phyloP scores from a whole-genome alignment of 1,140 invertebrate species.

The Hylaeus anthracinus region DNA sequence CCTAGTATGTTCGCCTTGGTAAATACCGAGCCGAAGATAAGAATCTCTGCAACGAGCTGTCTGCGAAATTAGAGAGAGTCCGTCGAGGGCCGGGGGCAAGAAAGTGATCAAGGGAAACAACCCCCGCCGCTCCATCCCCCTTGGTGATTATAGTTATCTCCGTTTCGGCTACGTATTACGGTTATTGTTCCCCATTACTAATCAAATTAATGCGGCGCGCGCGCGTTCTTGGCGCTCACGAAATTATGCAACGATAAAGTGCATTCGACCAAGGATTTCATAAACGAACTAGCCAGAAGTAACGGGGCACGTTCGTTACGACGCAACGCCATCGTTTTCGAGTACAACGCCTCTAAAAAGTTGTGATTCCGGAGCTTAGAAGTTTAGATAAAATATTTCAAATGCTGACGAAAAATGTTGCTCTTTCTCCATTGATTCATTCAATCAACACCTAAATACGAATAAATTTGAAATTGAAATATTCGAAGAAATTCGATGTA shows the following conservation, averaged over 20 bases:
- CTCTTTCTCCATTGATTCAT: too few relatives aligned
- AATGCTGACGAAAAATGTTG: too few relatives aligned
- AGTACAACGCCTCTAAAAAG: background rate
- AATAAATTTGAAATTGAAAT: too few relatives aligned
- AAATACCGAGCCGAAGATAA: background rate
- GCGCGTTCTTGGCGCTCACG: background rate
- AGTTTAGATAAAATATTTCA: too few relatives aligned
- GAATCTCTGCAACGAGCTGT: background rate
- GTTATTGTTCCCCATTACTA: conserved; percentile 13
- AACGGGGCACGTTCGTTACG: background rate
- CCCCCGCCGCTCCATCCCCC: background rate
- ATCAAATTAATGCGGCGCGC: conserved; percentile 2
- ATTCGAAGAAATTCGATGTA: too few relatives aligned
- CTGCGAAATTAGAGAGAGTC: background rate
- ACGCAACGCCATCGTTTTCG: background rate
- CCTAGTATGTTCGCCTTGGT: background rate
- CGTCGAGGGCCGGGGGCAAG: background rate
- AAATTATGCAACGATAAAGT: conserved; percentile 21
- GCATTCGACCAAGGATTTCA: background rate
- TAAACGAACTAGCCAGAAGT: background rate
- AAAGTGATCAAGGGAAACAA: conserved; percentile 30
- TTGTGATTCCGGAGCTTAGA: too few relatives aligned
- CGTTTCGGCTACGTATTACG: conserved; percentile 10
- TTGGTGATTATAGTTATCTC: background rate
- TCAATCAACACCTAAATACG: too few relatives aligned